Evolutionary conservation across 2,888 invertebrate species (phyloP).

Genomic region (Taenaris catops): DNA sequence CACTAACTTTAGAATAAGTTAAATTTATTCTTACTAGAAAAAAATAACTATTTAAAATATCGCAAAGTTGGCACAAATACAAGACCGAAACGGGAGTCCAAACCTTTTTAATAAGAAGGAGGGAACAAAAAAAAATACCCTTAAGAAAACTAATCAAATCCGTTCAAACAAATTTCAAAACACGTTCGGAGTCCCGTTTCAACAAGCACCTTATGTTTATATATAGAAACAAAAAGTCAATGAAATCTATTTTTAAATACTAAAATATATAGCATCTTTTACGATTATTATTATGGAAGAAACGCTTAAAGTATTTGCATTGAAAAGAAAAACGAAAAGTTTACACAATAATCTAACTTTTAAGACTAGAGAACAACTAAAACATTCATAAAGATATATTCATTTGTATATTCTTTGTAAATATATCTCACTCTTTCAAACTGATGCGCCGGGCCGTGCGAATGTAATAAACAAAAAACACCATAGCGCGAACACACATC

Average conservation of each 20-base stretch:
- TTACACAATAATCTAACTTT: conserved; percentile 40
- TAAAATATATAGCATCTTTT: conserved; percentile 64
- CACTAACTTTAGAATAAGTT: conserved; percentile 2
- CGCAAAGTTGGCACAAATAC: conserved; percentile 64
- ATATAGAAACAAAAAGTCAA: conserved; percentile 7
- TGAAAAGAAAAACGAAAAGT: conserved; percentile 35
- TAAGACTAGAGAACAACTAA: conserved; percentile 73
- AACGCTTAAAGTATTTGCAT: conserved; percentile 51
- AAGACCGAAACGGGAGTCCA: conserved; percentile 49
- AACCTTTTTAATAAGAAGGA: conserved; percentile 35
- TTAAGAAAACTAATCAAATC: conserved; percentile 63
- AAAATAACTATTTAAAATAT: conserved; percentile 7
- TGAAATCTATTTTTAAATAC: conserved; percentile 21
- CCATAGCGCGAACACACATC: conserved; percentile 25
- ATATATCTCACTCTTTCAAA: conserved; percentile 49
- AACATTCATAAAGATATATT: conserved; percentile 56
- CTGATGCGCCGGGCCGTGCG: conserved; percentile 40
- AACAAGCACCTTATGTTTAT: conserved; percentile 61
- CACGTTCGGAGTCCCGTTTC: conserved; percentile 47
- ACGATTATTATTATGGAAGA: conserved; percentile 58
- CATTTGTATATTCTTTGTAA: conserved; percentile 37
- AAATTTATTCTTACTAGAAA: conserved; percentile 11
- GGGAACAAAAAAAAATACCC: conserved; percentile 66
- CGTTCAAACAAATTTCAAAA: conserved; percentile 49
- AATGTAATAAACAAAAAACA: conserved; percentile 50